phyloP scores from a whole-genome alignment of 1,140 invertebrate species.

The Ips nitidus region DNA sequence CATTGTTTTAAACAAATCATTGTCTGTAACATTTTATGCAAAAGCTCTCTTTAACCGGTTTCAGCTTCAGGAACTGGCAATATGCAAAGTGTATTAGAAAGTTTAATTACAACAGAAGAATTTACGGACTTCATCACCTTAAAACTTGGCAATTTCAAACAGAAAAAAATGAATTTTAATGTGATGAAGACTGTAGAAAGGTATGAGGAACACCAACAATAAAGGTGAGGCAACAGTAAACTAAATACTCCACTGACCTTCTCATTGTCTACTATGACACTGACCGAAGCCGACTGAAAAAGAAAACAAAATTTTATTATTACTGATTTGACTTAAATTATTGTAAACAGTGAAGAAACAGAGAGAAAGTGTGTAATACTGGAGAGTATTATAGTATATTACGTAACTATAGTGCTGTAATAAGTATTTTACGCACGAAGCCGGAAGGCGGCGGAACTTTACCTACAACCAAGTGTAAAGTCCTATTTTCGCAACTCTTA shows the following conservation, averaged over 20 bases:
- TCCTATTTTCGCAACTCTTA: too few relatives aligned
- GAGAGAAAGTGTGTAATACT: too few relatives aligned
- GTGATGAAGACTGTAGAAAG: conserved; percentile 16
- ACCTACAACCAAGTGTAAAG: too few relatives aligned
- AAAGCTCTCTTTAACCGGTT: conserved; percentile 23
- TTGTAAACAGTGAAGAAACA: too few relatives aligned
- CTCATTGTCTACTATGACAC: conserved; percentile 46
- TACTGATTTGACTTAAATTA: background rate
- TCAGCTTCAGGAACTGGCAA: conserved; percentile 32
- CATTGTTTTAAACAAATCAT: too few relatives aligned
- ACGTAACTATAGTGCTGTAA: too few relatives aligned
- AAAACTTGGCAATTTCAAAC: conserved; percentile 11
- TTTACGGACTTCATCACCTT: conserved; percentile 21
- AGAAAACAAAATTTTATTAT: conserved; percentile 34
- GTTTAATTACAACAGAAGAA: conserved; percentile 19
- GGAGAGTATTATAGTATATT: too few relatives aligned
- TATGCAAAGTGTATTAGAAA: conserved; percentile 29
- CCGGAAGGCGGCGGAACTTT: too few relatives aligned
- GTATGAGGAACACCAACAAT: conserved; percentile 35
- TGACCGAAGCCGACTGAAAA: conserved; percentile 48
- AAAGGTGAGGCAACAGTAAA: conserved; percentile 44
- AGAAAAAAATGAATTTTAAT: conserved; percentile 20
- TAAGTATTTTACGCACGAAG: too few relatives aligned
- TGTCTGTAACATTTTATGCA: conserved; percentile 8
- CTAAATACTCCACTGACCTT: conserved; percentile 48